phyloP scores from a whole-genome alignment of 2,113 vertebrate species.

The Muscicapa adusta region DNA sequence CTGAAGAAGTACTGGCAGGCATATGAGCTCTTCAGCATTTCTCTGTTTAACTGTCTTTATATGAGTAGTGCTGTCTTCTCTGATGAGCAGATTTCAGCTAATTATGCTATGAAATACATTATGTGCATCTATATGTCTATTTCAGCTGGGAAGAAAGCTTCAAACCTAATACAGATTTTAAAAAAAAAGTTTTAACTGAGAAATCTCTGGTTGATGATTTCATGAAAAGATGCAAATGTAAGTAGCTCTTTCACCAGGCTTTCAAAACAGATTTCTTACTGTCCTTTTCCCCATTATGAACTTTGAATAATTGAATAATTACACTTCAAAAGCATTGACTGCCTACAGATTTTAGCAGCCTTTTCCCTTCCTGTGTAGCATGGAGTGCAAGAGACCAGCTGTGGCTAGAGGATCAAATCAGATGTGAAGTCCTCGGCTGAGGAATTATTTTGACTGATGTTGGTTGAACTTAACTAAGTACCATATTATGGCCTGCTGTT shows the following conservation, averaged over 20 bases:
- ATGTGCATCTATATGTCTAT: background rate
- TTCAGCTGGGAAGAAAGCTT: background rate
- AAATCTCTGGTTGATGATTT: background rate
- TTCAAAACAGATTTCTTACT: background rate
- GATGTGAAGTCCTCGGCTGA: background rate
- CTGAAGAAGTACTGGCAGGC: background rate
- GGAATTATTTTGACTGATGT: background rate
- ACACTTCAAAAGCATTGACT: background rate
- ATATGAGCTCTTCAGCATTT: background rate
- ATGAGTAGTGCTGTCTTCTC: background rate
- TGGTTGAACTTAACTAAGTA: background rate
- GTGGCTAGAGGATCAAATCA: background rate
- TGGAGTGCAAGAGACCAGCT: background rate
- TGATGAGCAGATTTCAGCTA: background rate
- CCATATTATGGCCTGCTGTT: background rate
- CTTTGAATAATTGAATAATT: background rate
- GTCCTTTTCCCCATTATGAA: background rate
- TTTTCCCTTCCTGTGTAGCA: background rate
- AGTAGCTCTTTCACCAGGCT: background rate
- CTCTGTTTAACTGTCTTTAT: background rate
- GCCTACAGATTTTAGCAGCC: background rate
- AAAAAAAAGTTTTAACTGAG: background rate
- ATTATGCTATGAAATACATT: background rate
- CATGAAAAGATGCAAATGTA: background rate
- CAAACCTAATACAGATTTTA: background rate